phyloP scores from a whole-genome alignment of 2,888 invertebrate genomes.

The Microplitis manilae region DNA sequence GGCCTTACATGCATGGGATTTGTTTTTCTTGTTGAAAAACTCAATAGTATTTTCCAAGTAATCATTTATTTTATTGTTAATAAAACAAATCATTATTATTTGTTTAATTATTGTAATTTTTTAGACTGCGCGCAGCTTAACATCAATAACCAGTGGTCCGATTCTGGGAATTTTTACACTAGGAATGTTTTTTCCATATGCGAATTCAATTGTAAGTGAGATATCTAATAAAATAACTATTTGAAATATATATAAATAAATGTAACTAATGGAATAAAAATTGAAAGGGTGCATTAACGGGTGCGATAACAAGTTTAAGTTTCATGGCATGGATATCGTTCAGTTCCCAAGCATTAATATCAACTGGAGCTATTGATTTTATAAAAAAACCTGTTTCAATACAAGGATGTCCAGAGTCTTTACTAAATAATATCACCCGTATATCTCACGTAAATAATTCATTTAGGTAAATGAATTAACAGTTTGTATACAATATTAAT shows the following conservation, averaged over 20 bases:
- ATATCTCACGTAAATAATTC: neutral
- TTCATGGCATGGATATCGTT: neutral
- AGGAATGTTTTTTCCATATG: conserved; percentile 81
- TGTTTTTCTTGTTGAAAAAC: conserved; percentile 81
- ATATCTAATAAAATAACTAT: neutral
- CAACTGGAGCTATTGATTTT: neutral
- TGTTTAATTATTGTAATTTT: conserved; percentile 26
- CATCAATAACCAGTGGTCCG: conserved; percentile 82
- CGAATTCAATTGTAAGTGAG: conserved; percentile 77
- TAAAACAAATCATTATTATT: neutral
- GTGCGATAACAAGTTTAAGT: neutral
- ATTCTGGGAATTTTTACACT: conserved; percentile 81
- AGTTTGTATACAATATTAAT: no score
- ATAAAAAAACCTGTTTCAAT: neutral
- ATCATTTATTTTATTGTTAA: neutral
- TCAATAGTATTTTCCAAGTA: conserved; percentile 79
- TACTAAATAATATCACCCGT: neutral
- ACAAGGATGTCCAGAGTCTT: neutral
- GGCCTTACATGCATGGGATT: conserved; percentile 79
- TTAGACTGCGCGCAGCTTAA: conserved; percentile 79
- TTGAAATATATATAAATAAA: neutral
- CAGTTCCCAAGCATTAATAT: neutral
- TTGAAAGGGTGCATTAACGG: neutral
- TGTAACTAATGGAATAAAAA: neutral
- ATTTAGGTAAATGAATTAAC: neutral